phyloP scores from a whole-genome alignment of 2,888 invertebrate genomes.

The Dryococelus australis region DNA sequence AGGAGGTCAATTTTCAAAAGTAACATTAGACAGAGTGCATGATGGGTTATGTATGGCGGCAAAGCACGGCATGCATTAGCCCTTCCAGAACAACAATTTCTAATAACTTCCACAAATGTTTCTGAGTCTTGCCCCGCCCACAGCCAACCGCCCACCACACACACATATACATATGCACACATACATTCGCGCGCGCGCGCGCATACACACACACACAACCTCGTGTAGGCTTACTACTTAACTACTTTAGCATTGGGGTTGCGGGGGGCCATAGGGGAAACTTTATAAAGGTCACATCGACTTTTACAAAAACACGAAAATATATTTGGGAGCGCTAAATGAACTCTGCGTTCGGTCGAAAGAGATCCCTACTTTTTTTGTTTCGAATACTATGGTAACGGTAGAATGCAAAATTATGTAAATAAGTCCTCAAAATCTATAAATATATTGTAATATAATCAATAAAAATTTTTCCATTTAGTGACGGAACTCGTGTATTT shows the following conservation, averaged over 20 bases:
- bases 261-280: neutral
- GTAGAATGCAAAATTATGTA: too few relatives aligned
- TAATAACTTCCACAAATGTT: conserved; percentile 22
- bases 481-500: too few relatives aligned
- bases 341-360: neutral
- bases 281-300: neutral
- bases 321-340: neutral
- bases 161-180: neutral
- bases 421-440: too few relatives aligned
- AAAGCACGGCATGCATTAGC: conserved; percentile 27
- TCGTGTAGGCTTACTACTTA: neutral
- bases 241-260: neutral
- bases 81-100: conserved; percentile 26
- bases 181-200: neutral
- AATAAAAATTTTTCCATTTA: too few relatives aligned
- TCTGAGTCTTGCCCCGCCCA: conserved; percentile 2
- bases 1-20: conserved; percentile 27
- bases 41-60: conserved; percentile 26
- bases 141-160: neutral
- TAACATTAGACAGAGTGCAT: conserved; percentile 29
- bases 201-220: neutral
- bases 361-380: neutral
- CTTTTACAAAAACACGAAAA: neutral
- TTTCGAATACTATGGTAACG: neutral
- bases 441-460: too few relatives aligned